Evolutionary conservation across 1,140 invertebrate genomes (phyloP), one percentile per base, ranked within the genome.

Genomic region (Achroia grisella): DNA sequence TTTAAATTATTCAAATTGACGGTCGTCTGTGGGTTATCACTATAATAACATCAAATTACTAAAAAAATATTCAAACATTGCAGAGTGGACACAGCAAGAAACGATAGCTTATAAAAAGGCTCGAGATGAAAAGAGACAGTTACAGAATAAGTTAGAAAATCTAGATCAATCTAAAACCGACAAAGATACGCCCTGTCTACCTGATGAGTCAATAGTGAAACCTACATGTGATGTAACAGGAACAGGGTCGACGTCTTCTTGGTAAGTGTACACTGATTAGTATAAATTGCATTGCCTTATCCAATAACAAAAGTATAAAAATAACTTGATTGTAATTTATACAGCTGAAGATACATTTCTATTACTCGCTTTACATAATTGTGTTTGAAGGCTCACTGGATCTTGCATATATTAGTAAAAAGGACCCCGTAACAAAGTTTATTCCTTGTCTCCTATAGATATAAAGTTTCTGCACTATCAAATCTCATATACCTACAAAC

Each of bases 11-110:
- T n/a, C 28, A 6, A 29, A 29, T n/a, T n/a, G n/a, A n/a, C n/a
- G n/a, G n/a, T n/a, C n/a, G n/a, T n/a, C n/a, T n/a, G n/a, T n/a
- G n/a, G n/a, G n/a, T n/a, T n/a, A n/a, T n/a, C n/a, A n/a, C n/a
- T n/a, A n/a, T n/a, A n/a, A n/a, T n/a, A n/a, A n/a, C n/a, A n/a
- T n/a, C n/a, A n/a, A n/a, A n/a, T n/a, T n/a, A n/a, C n/a, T n/a
- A n/a, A n/a, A 23, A 36, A 35, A 14, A 8, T 35, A 9, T 17
- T 17, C 15, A 3, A 31, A 8, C 30, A 27, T 51, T 45, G 23
- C 35, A 83, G 77, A 83, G 62, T 81, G 75, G 77, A 71, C 72
- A 8, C 55, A 67, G 10, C 74, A 80, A 56, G 76, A 81, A 52
- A 69, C 62, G 27, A 23, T 56, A 30, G 77, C 80, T 9, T 78